Base-by-base conservation (phyloP, 2,797 vertebrate genomes). In the Cyprinella venusta region DNA sequence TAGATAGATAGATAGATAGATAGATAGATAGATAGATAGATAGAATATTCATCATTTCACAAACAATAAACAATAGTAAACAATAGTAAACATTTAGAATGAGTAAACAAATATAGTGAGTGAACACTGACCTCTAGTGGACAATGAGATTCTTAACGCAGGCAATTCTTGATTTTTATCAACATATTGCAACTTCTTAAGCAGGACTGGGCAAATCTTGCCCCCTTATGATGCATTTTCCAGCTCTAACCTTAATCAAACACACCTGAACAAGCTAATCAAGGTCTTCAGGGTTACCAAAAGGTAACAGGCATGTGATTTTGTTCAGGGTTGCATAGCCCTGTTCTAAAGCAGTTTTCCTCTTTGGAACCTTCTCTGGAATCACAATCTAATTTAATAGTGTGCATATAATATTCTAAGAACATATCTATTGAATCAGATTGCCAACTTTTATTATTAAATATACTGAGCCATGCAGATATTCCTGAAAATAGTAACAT, bases 101-200 rank as follows among this genome's bases (percentile, higher is more conserved):
- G 26, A 30, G 26, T 30, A 30, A 30, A 30, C 26, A 30, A 30
- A 30, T 30, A 30, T 16, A 40, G 2, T 33, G 21, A 65, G 36
- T 42, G 16, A 76, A 33, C 36, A 33, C 72, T 33, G 81, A 82
- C 81, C 72, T 82, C 81, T 45, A 68, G 72, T 59, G 81, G 48
- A 68, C 50, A 52, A 64, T 24, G 6, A 52, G 12, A n/a, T 70
- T 24, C 5, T 2, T 15, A 48, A 70, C 16, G 5, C 48, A 9
- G n/a, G 0, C 42, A 48, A 24, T 48, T 45, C 10, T 12, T 42
- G 3, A 42, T 42, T 3, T 42, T 42, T 8, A 6, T n/a, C n/a
- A n/a, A n/a, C n/a, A n/a, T n/a, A n/a, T n/a, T n/a, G n/a, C n/a
- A n/a, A n/a, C 26, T 21, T 30, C 48, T 54, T 54, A 21, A 8